Base-by-base conservation (phyloP, 2,888 invertebrate species). In the Saturnia japonica region DNA sequence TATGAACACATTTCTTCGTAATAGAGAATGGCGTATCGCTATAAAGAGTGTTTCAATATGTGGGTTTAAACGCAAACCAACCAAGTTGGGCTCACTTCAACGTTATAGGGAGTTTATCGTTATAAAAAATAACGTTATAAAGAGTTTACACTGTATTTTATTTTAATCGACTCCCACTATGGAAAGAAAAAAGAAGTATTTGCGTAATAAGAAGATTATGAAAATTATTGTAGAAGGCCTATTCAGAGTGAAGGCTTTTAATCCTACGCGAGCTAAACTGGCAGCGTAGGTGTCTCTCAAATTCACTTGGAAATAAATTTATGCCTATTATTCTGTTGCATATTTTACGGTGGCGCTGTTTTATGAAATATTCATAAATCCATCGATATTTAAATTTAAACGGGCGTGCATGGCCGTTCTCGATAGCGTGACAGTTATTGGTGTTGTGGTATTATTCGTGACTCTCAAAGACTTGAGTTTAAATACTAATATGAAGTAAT, bases 301-400 rank as follows among this genome's bases (percentile, higher is more conserved):
- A 54, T 54, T 3, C 54, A 22, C 11, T 9, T n/a, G n/a, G 0
- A 54, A 11, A 54, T 54, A 22, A 54, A n/a, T 19, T 0, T 51
- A 8, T n/a, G 51, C 4, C n/a, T 51, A n/a, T 54, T 54, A 54
- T 54, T 22, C 54, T n/a, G 54, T 22, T 47, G 54, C 54, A 54
- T 22, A n/a, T 54, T 54, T 34, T 62, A 62, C 62, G 62, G 7
- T 19, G 16, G 1, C 34, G 11, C 16, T 34, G 19, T 62, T 62
- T 34, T 62, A 62, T 62, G 16, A 16, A 62, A 62, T 62, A 62
- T 62, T 62, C 62, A 62, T 62, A 34, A 62, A 62, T 16, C 16
- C 34, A 3, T 34, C 62, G 34, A 34, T 40, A 43, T n/a, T 40
- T 54, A 51, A 68, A 68, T 54, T 54, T 8, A 25, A 62, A 62